phyloP scores from a whole-genome alignment of 2,113 vertebrate genomes.

The Coturnix japonica region DNA sequence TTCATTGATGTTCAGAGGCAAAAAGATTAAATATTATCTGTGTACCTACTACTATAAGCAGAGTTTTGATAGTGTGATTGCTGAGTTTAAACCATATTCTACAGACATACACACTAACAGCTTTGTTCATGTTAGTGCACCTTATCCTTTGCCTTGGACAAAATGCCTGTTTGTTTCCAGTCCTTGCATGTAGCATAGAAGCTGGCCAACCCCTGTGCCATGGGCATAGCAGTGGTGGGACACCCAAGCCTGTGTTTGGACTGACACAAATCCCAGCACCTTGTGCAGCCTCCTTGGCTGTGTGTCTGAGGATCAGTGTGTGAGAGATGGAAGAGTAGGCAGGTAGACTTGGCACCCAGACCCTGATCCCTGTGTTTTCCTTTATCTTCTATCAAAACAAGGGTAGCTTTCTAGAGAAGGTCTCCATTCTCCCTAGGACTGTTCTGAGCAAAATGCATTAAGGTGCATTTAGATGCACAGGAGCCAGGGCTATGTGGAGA shows the following conservation, averaged over 20 bases:
- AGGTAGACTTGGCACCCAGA: too few species aligned
- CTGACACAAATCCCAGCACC: background rate
- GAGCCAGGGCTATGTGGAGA: background rate
- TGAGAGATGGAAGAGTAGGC: background rate
- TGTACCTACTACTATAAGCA: background rate
- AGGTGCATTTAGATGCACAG: background rate
- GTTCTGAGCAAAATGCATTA: background rate
- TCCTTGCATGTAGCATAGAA: background rate
- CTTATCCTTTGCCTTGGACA: background rate
- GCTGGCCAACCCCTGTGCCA: rapidly evolving
- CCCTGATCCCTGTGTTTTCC: background rate
- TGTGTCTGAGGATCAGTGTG: background rate
- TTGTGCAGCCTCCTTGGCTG: rapidly evolving
- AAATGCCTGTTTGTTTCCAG: background rate
- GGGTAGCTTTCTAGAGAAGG: background rate
- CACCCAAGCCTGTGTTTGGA: background rate
- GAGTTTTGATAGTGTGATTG: background rate
- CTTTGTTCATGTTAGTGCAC: background rate
- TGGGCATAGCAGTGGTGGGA: background rate
- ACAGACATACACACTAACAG: background rate
- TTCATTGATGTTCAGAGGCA: too few species aligned
- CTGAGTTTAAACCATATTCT: background rate
- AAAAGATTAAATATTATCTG: rapidly evolving
- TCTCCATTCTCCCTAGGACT: background rate
- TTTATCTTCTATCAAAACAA: background rate